Evolutionary conservation across 1,140 invertebrate genomes (phyloP).

Genomic region (Trichonephila clavipes): DNA sequence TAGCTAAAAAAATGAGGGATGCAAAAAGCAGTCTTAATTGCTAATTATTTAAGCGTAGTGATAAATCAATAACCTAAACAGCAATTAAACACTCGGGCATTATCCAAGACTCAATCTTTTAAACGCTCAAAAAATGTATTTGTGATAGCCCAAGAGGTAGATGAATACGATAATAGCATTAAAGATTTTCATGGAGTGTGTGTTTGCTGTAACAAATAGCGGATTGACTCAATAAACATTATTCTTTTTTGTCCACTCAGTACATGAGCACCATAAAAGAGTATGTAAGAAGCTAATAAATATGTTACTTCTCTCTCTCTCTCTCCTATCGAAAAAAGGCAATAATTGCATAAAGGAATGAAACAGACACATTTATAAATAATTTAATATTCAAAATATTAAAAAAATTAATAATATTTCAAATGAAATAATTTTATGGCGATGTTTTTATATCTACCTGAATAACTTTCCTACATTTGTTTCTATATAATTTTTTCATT

Average conservation of each 20-base stretch:
- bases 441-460: too few relatives aligned
- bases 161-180: slow-evolving; percentile 2
- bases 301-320: background rate
- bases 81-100: slow-evolving; percentile 6
- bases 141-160: background rate
- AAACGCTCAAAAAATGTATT: background rate
- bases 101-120: background rate
- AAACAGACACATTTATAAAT: too few relatives aligned
- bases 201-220: background rate
- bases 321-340: background rate
- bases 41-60: slow-evolving; percentile 49
- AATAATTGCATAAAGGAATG: too few relatives aligned
- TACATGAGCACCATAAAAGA: background rate
- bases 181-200: background rate
- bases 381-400: too few relatives aligned
- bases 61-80: slow-evolving; percentile 46
- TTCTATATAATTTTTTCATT: too few relatives aligned
- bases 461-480: too few relatives aligned
- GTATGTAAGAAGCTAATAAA: background rate
- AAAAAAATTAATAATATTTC: too few relatives aligned
- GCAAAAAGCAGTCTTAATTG: slow-evolving; percentile 55
- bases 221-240: background rate
- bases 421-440: too few relatives aligned
- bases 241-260: background rate
- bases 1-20: background rate